Base-by-base conservation (phyloP, 2,113 vertebrate species). In the Glaucidium brasilianum region DNA sequence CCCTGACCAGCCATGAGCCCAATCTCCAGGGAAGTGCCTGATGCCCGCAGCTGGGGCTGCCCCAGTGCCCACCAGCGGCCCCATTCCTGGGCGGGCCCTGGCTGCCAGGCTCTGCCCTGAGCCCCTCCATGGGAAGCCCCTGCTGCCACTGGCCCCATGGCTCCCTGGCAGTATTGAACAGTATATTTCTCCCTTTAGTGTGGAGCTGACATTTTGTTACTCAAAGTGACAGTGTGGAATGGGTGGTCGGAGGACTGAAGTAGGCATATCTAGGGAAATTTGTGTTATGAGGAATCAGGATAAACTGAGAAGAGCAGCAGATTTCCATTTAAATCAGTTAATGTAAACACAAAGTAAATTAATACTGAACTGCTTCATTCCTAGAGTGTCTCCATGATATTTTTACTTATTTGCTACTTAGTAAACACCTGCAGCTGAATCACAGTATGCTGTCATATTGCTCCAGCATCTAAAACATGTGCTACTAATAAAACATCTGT, bases 351-450 rank as follows among this genome's bases (percentile, higher is more conserved):
- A 77, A 66, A 94, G 17, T 74, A 76, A 95, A 87, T 94, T 94
- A 92, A 80, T 95, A 93, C n/a, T 34, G 37, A 79, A 62, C 55
- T 79, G 29, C 62, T 90, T 95, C 22, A 68, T 79, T 94, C 43
- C 79, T 85, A 84, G 75, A 80, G 78, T 68, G 66, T 66, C 53
- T 92, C 66, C 50, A 64, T 58, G 66, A 78, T 91, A 93, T 92
- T 96, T 97, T 88, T 80, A 79, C 86, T 89, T 92, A 67, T 88
- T 89, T 96, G 87, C 79, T 91, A 86, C 71, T 86, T 96, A 89
- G 50, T 83, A 94, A 96, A 95, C 95, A 96, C 82, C 93, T 97
- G 94, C 89, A 96, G 89, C 85, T 96, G 92, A 96, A 88, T 95
- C 89, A 74, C 93, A 95, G 88, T 94, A 55, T 92, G 87, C 67